Base-by-base conservation (phyloP, 2,888 invertebrate genomes). In the Sisyra terminalis region DNA sequence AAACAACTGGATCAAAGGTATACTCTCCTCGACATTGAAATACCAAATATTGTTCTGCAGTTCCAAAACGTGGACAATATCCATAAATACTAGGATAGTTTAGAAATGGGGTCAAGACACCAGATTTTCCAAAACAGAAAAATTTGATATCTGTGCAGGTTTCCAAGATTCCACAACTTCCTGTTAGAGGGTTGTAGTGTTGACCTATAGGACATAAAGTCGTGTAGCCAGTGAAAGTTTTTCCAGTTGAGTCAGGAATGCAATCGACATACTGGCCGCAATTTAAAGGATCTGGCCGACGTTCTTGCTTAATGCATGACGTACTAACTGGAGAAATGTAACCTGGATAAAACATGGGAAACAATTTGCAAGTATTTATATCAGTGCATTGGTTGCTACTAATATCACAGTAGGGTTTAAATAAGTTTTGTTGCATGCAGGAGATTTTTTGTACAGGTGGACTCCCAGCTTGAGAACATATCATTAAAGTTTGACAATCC, bases 401-500 rank as follows among this genome's bases (percentile, higher is more conserved):
- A 7, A 9, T 5, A 29, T 42, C 38, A 29, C 45, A 45, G 14
- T 37, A 45, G 18, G 38, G 42, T 17, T 24, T 8, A 2, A 7
- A 11, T 14, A 34, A 16, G 13, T 15, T 38, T 32, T 39, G 34
- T 2, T 29, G 29, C 11, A n/a, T n/a, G 34, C 42, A 42, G 3
- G 30, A 29, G 10, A 42, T 14, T 38, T 32, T 17, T 7, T 10
- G 39, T 14, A 16, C 17, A 9, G 29, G 15, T 6, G 13, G 3
- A 29, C 11, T n/a, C 2, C 9, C 15, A 18, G 18, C 5, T 35
- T 18, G 16, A 8, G 29, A 16, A 32, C 44, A 42, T 6, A 11
- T 15, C 32, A 38, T 41, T 39, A 41, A 17, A 17, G 38, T 45
- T 10, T 29, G 9, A 24, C 45, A 45, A 39, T 45, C 45, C n/a